phyloP scores from a whole-genome alignment of 2,888 invertebrate species.

The Halictus ligatus region DNA sequence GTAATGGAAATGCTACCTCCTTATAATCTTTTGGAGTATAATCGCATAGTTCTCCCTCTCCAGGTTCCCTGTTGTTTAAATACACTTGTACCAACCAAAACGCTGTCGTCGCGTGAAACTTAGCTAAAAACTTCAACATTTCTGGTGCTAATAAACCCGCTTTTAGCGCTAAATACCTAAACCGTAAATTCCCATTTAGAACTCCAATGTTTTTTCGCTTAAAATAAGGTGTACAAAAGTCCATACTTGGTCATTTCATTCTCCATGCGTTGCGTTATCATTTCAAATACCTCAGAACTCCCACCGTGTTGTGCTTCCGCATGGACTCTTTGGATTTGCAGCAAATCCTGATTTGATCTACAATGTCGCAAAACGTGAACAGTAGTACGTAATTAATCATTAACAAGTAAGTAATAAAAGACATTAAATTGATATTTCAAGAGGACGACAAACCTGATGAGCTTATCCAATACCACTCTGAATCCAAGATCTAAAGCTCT shows the following conservation, averaged over 20 bases:
- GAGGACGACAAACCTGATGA: constrained; percentile 80
- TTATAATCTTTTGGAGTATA: constrained; percentile 88
- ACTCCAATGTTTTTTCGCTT: not conserved
- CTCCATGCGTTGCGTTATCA: constrained; percentile 87
- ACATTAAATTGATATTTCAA: not conserved
- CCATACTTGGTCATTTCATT: constrained; percentile 88
- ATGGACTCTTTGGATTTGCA: constrained; percentile 90
- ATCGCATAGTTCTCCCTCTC: constrained; percentile 70
- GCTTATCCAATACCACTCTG: constrained; percentile 84
- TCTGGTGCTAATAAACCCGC: constrained; percentile 92
- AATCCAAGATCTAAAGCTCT: constrained; percentile 92
- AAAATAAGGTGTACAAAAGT: not conserved
- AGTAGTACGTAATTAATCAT: not conserved
- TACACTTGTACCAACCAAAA: constrained; percentile 95
- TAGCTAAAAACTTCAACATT: constrained; percentile 89
- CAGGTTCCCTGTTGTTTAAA: constrained; percentile 83
- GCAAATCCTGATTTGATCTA: constrained; percentile 86
- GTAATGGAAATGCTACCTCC: constrained; percentile 88
- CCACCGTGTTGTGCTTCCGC: constrained; percentile 88
- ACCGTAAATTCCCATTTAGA: not conserved
- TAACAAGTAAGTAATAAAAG: not conserved
- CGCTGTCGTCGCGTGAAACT: constrained; percentile 92
- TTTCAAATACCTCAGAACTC: constrained; percentile 86
- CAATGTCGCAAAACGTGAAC: constrained; percentile 78
- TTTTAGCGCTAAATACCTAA: constrained; percentile 89